Evolutionary conservation across 2,888 invertebrate species (phyloP).

Genomic region (Bedellia somnulentella): DNA sequence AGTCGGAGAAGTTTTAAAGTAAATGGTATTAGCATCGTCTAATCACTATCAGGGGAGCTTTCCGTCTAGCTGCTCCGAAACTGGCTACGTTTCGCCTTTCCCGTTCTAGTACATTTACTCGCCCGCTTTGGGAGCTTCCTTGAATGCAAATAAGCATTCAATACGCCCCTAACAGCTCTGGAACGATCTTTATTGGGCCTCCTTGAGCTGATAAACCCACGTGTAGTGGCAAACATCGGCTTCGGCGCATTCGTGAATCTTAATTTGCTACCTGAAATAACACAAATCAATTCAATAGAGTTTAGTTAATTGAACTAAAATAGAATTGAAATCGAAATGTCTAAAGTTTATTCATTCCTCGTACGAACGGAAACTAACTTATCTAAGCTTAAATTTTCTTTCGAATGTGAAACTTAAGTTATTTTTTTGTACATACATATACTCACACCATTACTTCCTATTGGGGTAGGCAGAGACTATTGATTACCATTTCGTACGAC

Average conservation of each 20-base stretch:
- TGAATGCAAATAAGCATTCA: constrained; percentile 57
- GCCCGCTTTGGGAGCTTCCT: constrained; percentile 44
- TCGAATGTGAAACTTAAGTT: no score
- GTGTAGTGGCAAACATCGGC: constrained; percentile 29
- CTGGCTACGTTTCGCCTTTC: constrained; percentile 21
- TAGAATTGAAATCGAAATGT: no score
- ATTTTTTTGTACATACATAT: no score
- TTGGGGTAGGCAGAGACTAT: no score
- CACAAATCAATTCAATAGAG: not conserved
- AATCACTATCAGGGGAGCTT: constrained; percentile 55
- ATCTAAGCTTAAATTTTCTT: no score
- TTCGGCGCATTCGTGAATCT: constrained; percentile 14
- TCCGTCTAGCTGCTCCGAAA: constrained; percentile 33
- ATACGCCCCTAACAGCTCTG: constrained; percentile 51
- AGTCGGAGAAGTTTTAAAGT: constrained; percentile 53
- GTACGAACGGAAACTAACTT: no score
- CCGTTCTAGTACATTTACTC: constrained; percentile 44
- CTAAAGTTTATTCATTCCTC: no score
- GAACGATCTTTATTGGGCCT: constrained; percentile 50
- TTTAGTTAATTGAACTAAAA: no score
- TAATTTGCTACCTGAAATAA: not conserved
- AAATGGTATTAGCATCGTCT: constrained; percentile 58
- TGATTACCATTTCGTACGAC: no score
- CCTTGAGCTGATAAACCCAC: constrained; percentile 36
- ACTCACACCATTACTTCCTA: no score